phyloP scores from a whole-genome alignment of 1,140 invertebrate genomes.

The Stegodyphus mimosarum region DNA sequence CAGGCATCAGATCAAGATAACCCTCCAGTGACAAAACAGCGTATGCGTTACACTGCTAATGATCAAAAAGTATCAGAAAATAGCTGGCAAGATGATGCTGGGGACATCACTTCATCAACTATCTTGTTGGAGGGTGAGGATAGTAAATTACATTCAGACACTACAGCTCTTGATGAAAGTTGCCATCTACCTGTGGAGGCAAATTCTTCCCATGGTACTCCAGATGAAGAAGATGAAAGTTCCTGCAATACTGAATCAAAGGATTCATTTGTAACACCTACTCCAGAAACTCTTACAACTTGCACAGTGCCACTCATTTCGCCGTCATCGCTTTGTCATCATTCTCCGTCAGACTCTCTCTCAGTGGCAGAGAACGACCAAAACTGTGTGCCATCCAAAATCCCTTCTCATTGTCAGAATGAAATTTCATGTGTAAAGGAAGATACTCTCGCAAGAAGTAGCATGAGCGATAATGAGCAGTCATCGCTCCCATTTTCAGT shows the following conservation, averaged over 20 bases:
- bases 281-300: conserved; percentile 18
- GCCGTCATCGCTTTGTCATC: conserved; percentile 6
- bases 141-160: not conserved
- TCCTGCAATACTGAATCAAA: conserved; percentile 43
- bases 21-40: conserved; percentile 27
- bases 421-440: not conserved
- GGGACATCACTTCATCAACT: conserved; percentile 38
- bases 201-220: not conserved
- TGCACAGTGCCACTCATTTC: conserved; percentile 42
- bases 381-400: conserved; percentile 35
- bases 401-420: not conserved
- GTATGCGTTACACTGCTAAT: conserved; percentile 36
- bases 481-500: conserved; percentile 44
- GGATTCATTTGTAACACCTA: not conserved
- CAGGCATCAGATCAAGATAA: not conserved
- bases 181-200: not conserved
- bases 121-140: conserved; percentile 23
- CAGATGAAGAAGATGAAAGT: conserved; percentile 27
- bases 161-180: not conserved
- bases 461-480: not conserved
- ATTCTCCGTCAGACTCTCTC: conserved; percentile 25
- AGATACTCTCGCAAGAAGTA: not conserved
- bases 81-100: conserved; percentile 8
- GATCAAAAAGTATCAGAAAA: conserved; percentile 39
- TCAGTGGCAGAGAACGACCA: conserved; percentile 7